phyloP scores from a whole-genome alignment of 2,888 invertebrate genomes.

The Dicranocentrus wangi region DNA sequence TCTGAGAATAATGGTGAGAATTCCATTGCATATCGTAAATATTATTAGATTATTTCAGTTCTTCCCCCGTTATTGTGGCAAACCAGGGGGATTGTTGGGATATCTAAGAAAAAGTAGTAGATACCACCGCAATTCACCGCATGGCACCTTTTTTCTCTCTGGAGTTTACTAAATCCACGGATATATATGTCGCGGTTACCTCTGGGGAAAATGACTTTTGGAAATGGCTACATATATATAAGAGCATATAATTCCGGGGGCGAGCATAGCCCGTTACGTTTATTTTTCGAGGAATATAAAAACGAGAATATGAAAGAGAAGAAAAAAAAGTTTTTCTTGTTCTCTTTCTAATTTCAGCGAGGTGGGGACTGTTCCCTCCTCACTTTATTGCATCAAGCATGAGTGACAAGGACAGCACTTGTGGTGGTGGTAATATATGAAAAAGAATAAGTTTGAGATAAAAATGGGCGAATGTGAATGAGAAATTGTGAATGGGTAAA shows the following conservation, averaged over 20 bases:
- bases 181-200: neutral
- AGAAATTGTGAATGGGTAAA: conserved; percentile 8
- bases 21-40: conserved; percentile 29
- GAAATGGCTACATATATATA: neutral
- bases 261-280: neutral
- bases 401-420: conserved; percentile 31
- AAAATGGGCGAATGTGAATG: conserved; percentile 18
- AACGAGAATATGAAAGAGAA: neutral
- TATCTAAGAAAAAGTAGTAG: neutral
- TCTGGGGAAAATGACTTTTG: conserved; percentile 6
- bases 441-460: conserved; percentile 19
- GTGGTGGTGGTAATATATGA: neutral
- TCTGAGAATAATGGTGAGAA: neutral
- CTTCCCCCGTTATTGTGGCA: neutral
- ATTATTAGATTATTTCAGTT: conserved; percentile 18
- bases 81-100: neutral
- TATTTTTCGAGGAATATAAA: neutral
- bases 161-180: conserved; percentile 1
- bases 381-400: conserved; percentile 26
- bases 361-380: neutral
- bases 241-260: no score
- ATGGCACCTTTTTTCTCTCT: conserved; percentile 5
- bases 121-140: neutral
- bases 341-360: conserved; percentile 3
- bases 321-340: conserved; percentile 6